Conservation (phyloP, 30 jellyfish, hydroid and myxozoan species). For the Turritopsis dohrnii region DNA sequence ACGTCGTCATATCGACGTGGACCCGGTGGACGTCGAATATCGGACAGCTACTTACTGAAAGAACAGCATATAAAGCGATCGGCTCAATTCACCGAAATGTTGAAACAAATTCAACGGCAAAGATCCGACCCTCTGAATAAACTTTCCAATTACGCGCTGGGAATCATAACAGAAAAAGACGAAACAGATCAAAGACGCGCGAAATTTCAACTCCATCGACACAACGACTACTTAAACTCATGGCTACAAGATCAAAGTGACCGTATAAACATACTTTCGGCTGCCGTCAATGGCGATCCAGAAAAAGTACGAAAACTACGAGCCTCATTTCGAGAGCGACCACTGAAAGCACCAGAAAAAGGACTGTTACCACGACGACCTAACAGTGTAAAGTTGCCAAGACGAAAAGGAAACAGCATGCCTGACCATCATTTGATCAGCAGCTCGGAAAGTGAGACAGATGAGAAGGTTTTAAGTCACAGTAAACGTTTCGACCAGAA, state of each 20-base stretch:
- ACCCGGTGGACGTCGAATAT: slow-evolving; percentile 16
- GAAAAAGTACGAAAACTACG: slow-evolving; percentile 27
- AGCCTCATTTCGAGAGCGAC: slow-evolving; percentile 23
- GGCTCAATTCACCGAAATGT: slow-evolving; percentile 21
- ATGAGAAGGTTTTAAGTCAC: not conserved
- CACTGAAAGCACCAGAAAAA: slow-evolving; percentile 10
- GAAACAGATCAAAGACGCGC: not conserved
- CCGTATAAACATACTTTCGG: slow-evolving; percentile 59
- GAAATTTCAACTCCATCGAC: slow-evolving; percentile 24
- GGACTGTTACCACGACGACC: slow-evolving; percentile 12
- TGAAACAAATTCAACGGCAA: slow-evolving; percentile 7
- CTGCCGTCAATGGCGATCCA: slow-evolving; percentile 69
- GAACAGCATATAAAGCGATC: slow-evolving; percentile 12
- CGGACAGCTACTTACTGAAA: slow-evolving; percentile 9
- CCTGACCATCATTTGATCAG: not conserved
- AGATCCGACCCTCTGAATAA: not conserved
- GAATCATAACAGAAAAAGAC: slow-evolving; percentile 8
- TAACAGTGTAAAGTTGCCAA: slow-evolving; percentile 13
- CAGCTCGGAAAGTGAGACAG: slow-evolving; percentile 11
- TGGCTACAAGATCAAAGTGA: slow-evolving; percentile 75
- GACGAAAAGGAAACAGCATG: slow-evolving; percentile 14
- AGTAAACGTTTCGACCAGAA: slow-evolving; percentile 10
- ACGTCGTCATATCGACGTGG: slow-evolving; percentile 11
- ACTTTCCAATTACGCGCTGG: slow-evolving; percentile 18
- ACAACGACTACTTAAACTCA: slow-evolving; percentile 49